These are phyloP conservation scores for Hemaris fuciformis DNA, from an alignment of 2,888 invertebrate species.

Conservation along the genomic window DNA sequence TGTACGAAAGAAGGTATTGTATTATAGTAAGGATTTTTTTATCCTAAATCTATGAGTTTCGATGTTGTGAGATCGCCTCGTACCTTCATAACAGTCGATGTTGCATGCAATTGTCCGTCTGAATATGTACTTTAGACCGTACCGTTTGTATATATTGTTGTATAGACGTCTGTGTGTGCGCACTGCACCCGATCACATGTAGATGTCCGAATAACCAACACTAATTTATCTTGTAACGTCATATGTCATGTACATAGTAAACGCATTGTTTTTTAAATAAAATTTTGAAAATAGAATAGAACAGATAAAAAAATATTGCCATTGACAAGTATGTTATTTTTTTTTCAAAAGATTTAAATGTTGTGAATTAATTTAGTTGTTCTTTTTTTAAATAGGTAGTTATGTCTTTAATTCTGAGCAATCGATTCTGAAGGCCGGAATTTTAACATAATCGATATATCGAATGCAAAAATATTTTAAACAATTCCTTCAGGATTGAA, in stretches of 20 bases:
- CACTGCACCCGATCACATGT: slow-evolving; percentile 60
- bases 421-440: not conserved
- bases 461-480: not conserved
- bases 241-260: slow-evolving; percentile 18
- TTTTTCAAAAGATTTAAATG: not conserved
- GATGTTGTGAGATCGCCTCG: slow-evolving; percentile 39
- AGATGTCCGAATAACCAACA: slow-evolving; percentile 64
- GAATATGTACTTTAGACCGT: slow-evolving; percentile 10
- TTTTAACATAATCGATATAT: not conserved
- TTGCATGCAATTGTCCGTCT: slow-evolving; percentile 59
- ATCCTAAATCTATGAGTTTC: slow-evolving; percentile 3
- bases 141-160: slow-evolving; percentile 17
- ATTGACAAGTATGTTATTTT: not conserved
- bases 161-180: slow-evolving; percentile 43
- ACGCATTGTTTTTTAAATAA: not conserved
- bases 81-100: slow-evolving; percentile 29
- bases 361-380: not conserved
- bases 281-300: not conserved
- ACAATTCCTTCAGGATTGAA: not conserved
- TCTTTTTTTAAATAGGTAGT: not conserved
- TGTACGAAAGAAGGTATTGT: not conserved
- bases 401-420: not conserved
- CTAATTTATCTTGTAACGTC: slow-evolving; percentile 55
- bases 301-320: not conserved
- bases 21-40: not conserved